A percentile compares a stretch with the other conserved stretches of the same genome.
Evolutionary conservation across 1,140 invertebrate species (phyloP).

Genomic region (Plutomurus gul): DNA sequence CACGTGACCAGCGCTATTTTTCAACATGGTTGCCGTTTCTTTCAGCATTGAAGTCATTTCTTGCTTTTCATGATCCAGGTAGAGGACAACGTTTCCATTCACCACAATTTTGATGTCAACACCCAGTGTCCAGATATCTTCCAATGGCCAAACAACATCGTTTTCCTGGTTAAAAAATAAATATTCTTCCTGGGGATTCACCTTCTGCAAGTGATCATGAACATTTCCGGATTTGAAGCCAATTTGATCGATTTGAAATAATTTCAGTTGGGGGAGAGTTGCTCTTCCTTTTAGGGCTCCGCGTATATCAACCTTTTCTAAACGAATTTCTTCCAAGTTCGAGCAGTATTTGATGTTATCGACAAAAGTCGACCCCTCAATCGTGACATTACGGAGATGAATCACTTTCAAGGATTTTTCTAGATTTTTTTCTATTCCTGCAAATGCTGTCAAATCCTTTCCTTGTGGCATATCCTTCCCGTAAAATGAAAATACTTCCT

Average conservation of each 20-base stretch:
- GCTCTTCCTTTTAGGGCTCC: not conserved
- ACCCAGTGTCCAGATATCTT: not conserved
- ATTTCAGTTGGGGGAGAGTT: not conserved
- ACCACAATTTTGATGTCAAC: not conserved
- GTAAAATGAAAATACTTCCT: not conserved
- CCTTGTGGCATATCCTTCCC: not conserved
- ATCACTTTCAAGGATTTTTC: constrained; percentile 12
- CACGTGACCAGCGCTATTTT: not conserved
- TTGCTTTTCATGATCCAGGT: not conserved
- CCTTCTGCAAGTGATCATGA: not conserved
- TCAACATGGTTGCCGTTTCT: not conserved
- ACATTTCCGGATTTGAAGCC: not conserved
- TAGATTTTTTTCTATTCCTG: not conserved
- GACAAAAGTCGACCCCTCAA: not conserved
- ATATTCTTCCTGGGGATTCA: not conserved
- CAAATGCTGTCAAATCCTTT: not conserved
- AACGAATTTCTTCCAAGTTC: not conserved
- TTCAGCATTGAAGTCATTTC: constrained; percentile 31
- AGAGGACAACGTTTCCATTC: not conserved
- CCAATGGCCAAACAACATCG: not conserved
- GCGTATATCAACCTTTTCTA: not conserved
- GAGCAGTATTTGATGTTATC: not conserved
- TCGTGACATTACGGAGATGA: not conserved
- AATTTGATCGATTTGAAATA: constrained; percentile 22
- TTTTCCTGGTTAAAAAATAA: constrained; percentile 14